Conservation (phyloP, 2,797 vertebrate genomes). For the Platyrinchus mystaceus region DNA sequence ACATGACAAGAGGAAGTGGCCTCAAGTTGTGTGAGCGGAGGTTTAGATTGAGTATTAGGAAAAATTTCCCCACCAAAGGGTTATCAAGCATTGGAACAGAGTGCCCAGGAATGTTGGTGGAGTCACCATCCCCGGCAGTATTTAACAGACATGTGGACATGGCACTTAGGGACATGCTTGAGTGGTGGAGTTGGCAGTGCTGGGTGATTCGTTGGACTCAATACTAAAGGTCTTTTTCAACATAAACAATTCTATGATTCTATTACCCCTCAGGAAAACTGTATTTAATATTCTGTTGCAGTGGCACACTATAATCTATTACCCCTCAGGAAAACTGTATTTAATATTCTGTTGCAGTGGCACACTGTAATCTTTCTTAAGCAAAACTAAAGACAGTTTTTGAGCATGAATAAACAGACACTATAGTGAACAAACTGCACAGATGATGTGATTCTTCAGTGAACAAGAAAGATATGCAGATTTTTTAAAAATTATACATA, state of each 20-base stretch:
- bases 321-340: neutral
- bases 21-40: neutral
- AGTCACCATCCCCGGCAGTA: neutral
- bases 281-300: neutral
- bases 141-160: neutral
- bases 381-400: neutral
- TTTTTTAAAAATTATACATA: neutral
- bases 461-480: fast-evolving
- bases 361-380: neutral
- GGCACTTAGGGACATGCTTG: neutral
- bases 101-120: neutral
- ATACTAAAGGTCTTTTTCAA: neutral
- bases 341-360: neutral
- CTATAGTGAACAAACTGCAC: neutral
- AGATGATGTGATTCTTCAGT: neutral
- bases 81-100: neutral
- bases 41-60: neutral
- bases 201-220: neutral
- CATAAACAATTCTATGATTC: neutral
- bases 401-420: neutral
- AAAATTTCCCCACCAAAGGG: neutral
- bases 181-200: neutral
- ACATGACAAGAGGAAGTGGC: neutral
- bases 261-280: neutral
- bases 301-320: neutral